Percentiles rank a stretch among this genome's conserved stretches.
Evolutionary conservation across 2,797 vertebrate genomes (phyloP).

Genomic region (Pseudochaenichthys georgianus): DNA sequence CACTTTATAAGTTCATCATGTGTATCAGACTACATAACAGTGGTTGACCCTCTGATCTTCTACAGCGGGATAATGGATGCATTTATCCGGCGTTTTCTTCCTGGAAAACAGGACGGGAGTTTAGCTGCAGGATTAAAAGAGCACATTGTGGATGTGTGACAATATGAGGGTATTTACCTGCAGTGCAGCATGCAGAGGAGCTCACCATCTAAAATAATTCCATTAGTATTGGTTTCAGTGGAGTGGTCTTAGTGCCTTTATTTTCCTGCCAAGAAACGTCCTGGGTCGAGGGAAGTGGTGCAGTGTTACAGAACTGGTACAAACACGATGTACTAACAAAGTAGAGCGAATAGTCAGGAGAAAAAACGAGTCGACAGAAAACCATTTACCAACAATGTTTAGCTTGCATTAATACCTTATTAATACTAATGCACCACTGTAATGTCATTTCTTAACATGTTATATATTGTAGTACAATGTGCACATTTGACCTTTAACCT

Average conservation of each 20-base stretch:
- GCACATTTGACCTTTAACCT: too few species aligned
- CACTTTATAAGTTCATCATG: neutral
- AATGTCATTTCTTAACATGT: too few species aligned
- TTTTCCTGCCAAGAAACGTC: slow-evolving; percentile 39
- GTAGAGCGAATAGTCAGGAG: too few species aligned
- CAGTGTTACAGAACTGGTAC: slow-evolving; percentile 36
- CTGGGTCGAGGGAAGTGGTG: slow-evolving; percentile 27
- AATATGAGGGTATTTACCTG: slow-evolving; percentile 29
- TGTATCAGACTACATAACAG: slow-evolving; percentile 7
- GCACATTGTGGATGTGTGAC: neutral
- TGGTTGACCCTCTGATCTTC: neutral
- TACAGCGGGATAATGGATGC: neutral
- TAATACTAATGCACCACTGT: too few species aligned
- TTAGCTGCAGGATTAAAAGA: slow-evolving; percentile 6
- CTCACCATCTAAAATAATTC: slow-evolving; percentile 35
- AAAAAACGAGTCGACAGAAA: too few species aligned
- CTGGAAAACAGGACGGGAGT: neutral
- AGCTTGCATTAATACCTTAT: too few species aligned
- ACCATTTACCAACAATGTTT: too few species aligned
- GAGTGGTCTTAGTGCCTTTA: slow-evolving; percentile 24
- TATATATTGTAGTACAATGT: too few species aligned
- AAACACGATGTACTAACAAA: slow-evolving; percentile 7
- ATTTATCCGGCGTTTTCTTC: neutral
- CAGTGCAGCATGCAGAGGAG: slow-evolving; percentile 49
- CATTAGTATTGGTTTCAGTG: slow-evolving; percentile 57